A percentile compares a stretch with the other conserved stretches of the same genome.
phyloP scores from a whole-genome alignment of 2,797 vertebrate genomes.

The Phrynocephalus vlangalii region DNA sequence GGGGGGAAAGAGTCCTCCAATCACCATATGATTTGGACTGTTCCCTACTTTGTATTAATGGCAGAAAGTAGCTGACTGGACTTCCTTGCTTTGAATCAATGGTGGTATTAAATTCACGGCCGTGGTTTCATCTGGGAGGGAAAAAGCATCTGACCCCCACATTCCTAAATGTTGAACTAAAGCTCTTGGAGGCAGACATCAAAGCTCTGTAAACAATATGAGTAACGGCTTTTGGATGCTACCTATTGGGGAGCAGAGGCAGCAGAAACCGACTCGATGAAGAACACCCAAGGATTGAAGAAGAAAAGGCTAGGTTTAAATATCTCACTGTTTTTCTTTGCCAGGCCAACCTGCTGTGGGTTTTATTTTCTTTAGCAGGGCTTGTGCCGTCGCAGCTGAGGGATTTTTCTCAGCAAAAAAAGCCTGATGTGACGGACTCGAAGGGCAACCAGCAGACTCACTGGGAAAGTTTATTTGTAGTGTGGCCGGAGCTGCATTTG shows the following conservation, averaged over 20 bases:
- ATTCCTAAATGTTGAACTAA: slow-evolving; percentile 84
- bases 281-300: slow-evolving; percentile 89
- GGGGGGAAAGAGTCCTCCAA: slow-evolving; percentile 12
- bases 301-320: slow-evolving; percentile 84
- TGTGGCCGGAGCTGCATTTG: slow-evolving; percentile 69
- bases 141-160: slow-evolving; percentile 78
- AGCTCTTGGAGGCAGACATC: slow-evolving; percentile 82
- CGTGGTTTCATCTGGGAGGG: slow-evolving; percentile 73
- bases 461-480: slow-evolving; percentile 84
- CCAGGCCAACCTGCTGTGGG: slow-evolving; percentile 82
- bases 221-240: slow-evolving; percentile 84
- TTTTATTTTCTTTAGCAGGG: slow-evolving; percentile 93
- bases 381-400: slow-evolving; percentile 71
- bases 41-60: slow-evolving; percentile 52
- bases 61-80: slow-evolving; percentile 44
- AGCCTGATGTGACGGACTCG: slow-evolving; percentile 78
- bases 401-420: slow-evolving; percentile 76
- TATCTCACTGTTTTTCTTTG: slow-evolving; percentile 85
- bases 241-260: slow-evolving; percentile 54
- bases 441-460: slow-evolving; percentile 65
- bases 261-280: slow-evolving; percentile 76
- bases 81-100: slow-evolving; percentile 75
- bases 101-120: slow-evolving; percentile 73
- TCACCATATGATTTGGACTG: slow-evolving; percentile 42
- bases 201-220: slow-evolving; percentile 88